Evolutionary conservation across 2,888 invertebrate species (phyloP).

Genomic region (Thymelicus lineola): DNA sequence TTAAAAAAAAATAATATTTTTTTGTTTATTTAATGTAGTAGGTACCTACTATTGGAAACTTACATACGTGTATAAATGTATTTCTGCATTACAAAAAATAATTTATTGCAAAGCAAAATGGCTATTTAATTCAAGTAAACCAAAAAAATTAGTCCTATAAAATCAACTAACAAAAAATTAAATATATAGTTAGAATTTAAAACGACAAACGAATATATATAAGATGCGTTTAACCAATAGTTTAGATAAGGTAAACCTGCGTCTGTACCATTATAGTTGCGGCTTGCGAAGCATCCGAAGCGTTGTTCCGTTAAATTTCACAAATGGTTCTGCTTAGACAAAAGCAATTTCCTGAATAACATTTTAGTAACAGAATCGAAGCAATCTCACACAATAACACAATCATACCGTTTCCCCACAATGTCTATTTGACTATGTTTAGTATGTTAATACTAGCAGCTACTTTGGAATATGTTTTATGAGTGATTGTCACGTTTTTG

Average conservation of each 20-base stretch:
- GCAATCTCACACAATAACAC: slow-evolving; percentile 33
- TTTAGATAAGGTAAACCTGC: not conserved
- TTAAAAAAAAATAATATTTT: too few relatives aligned
- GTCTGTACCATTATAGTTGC: not conserved
- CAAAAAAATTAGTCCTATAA: too few relatives aligned
- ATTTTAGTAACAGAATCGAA: slow-evolving; percentile 36
- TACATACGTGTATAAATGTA: too few relatives aligned
- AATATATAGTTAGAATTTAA: not conserved
- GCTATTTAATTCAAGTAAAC: too few relatives aligned
- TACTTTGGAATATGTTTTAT: not conserved
- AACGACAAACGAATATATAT: not conserved
- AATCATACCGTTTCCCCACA: slow-evolving; percentile 22
- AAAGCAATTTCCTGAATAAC: slow-evolving; percentile 36
- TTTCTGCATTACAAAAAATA: too few relatives aligned
- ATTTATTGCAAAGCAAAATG: too few relatives aligned
- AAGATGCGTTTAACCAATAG: not conserved
- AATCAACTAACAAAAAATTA: too few relatives aligned
- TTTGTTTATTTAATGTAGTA: too few relatives aligned
- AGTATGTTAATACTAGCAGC: not conserved
- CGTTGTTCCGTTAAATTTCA: slow-evolving; percentile 25
- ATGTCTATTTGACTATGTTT: slow-evolving; percentile 25
- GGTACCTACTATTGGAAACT: too few relatives aligned
- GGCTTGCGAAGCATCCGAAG: slow-evolving; percentile 14
- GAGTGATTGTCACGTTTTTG: too few relatives aligned
- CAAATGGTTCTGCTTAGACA: slow-evolving; percentile 28